Evolutionary conservation across 2,113 vertebrate genomes (phyloP).

Genomic region (Cephalopholis sonnerati): DNA sequence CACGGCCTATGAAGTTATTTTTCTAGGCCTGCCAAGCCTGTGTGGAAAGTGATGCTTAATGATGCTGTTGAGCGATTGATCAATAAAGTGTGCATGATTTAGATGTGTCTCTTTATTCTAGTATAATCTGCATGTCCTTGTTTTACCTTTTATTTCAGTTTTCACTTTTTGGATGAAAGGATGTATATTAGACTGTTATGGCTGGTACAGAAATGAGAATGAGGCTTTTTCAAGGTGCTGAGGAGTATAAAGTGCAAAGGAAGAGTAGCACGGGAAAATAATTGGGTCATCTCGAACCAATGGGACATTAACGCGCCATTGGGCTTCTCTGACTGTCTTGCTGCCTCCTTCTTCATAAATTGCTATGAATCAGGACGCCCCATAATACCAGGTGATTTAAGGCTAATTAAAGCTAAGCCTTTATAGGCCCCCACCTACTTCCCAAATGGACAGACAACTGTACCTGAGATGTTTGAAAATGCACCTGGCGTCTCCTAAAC

Average conservation of each 20-base stretch:
- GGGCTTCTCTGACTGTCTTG: conserved; percentile 71
- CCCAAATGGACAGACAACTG: conserved; percentile 49
- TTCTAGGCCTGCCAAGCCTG: conserved; percentile 5
- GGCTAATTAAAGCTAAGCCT: conserved; percentile 76
- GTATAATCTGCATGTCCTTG: conserved; percentile 58
- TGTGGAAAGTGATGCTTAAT: conserved; percentile 35
- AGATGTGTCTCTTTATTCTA: conserved; percentile 40
- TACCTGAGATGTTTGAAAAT: conserved; percentile 66
- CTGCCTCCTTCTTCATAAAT: conserved; percentile 69
- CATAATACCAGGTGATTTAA: conserved; percentile 74
- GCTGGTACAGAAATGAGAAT: conserved; percentile 60
- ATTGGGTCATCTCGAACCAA: conserved; percentile 83
- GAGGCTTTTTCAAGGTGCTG: conserved; percentile 64
- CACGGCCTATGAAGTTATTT: background rate
- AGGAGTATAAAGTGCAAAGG: conserved; percentile 69
- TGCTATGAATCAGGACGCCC: conserved; percentile 76
- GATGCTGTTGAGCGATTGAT: conserved; percentile 33
- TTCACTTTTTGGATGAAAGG: conserved; percentile 31
- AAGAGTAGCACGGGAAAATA: conserved; percentile 75
- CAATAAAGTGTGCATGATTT: conserved; percentile 34
- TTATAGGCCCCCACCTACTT: conserved; percentile 57
- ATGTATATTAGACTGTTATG: conserved; percentile 62
- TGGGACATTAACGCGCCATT: conserved; percentile 82
- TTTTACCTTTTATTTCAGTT: conserved; percentile 45
- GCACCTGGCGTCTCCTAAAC: conserved; percentile 57